Evolutionary conservation across 2,888 invertebrate species (phyloP).

Genomic region (Rhagophthalmus giganteus): DNA sequence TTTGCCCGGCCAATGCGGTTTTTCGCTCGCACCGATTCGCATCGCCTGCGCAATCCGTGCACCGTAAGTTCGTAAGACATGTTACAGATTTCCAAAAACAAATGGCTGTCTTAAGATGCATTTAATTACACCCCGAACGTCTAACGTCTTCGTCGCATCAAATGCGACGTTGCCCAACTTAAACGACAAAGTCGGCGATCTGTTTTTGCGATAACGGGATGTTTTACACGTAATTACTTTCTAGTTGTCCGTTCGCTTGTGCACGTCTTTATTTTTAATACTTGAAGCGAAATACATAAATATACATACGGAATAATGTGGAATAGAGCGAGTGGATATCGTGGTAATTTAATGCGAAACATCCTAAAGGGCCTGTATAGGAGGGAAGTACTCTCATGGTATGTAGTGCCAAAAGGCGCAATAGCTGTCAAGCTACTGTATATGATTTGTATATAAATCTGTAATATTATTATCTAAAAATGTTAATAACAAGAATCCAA

Average conservation of each 20-base stretch:
- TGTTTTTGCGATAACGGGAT: slow-evolving; percentile 17
- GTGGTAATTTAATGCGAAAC: slow-evolving; percentile 1
- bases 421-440: slow-evolving; percentile 43
- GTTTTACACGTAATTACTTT: slow-evolving; percentile 7
- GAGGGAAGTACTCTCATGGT: slow-evolving; percentile 47
- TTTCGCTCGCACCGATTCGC: slow-evolving; percentile 37
- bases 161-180: slow-evolving; percentile 13
- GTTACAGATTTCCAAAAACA: slow-evolving; percentile 40
- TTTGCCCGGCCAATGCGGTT: slow-evolving; percentile 44
- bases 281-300: background rate
- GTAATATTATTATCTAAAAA: slow-evolving; percentile 49
- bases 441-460: slow-evolving; percentile 52
- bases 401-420: slow-evolving; percentile 49
- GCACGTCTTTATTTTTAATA: background rate
- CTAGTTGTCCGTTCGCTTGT: background rate
- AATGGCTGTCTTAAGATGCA: slow-evolving; percentile 32
- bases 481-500: slow-evolving; percentile 52
- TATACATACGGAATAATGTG: too few species aligned
- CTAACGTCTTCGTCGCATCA: slow-evolving; percentile 16
- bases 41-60: slow-evolving; percentile 24
- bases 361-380: slow-evolving; percentile 31
- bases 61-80: slow-evolving; percentile 41
- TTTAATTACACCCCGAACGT: too few species aligned
- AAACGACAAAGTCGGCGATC: slow-evolving; percentile 11
- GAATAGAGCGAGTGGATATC: background rate